Percentiles rank a stretch among this genome's conserved stretches.
phyloP scores from a whole-genome alignment of 1,140 invertebrate species.

The Meloidogyne floridensis region DNA sequence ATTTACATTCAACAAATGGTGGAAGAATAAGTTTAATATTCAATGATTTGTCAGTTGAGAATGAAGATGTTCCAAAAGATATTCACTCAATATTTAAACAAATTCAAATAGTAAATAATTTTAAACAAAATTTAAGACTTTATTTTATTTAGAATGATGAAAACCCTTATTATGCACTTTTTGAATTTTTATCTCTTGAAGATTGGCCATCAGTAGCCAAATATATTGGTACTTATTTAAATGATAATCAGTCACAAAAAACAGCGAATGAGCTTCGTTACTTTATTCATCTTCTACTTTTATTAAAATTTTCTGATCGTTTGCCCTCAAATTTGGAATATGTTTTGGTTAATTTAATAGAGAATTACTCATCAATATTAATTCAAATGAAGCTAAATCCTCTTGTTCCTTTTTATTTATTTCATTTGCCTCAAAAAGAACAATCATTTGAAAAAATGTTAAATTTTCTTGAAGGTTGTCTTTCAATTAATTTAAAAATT shows the following conservation, averaged over 20 bases:
- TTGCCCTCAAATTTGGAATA: neutral
- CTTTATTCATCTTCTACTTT: conserved; percentile 42
- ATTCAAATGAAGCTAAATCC: conserved; percentile 33
- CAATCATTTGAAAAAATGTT: conserved; percentile 34
- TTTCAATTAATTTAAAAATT: neutral
- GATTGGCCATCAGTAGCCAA: conserved; percentile 27
- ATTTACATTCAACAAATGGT: conserved; percentile 24
- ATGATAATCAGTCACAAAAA: neutral
- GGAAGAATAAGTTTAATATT: conserved; percentile 33
- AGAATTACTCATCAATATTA: conserved; percentile 26
- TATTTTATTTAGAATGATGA: conserved; percentile 22
- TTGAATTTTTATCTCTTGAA: conserved; percentile 35
- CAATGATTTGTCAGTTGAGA: conserved; percentile 3
- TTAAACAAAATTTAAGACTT: neutral
- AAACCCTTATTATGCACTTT: conserved; percentile 33
- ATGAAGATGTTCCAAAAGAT: conserved; percentile 29
- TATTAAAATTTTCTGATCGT: conserved; percentile 33
- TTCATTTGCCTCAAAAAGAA: conserved; percentile 32
- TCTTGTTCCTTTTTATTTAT: conserved; percentile 41
- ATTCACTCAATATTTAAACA: conserved; percentile 25
- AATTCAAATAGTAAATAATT: conserved; percentile 15
- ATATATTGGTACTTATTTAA: conserved; percentile 28
- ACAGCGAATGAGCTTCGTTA: conserved; percentile 46
- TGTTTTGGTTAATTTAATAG: conserved; percentile 33
- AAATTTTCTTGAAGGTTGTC: conserved; percentile 40